Conservation (phyloP, 2,113 vertebrate genomes). For the Corythaixoides concolor region DNA sequence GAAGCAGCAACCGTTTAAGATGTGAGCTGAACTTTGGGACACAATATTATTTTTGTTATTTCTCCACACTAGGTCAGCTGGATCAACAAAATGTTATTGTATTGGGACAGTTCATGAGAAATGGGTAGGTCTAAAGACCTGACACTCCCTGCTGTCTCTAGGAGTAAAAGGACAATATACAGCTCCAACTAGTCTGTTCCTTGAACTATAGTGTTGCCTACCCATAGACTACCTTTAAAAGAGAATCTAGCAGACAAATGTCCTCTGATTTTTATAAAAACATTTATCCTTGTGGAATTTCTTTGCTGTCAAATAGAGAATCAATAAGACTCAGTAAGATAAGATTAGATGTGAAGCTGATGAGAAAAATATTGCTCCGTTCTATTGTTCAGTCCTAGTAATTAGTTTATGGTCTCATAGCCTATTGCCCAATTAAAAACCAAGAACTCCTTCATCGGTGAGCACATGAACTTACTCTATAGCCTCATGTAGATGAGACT, state of each 20-base stretch:
- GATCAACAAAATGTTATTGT: background rate
- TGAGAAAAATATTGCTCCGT: background rate
- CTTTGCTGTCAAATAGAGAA: background rate
- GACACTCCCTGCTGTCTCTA: background rate
- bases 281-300: background rate
- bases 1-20: too few species aligned
- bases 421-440: background rate
- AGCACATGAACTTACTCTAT: background rate
- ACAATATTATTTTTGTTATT: too few species aligned
- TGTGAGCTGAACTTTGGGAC: too few species aligned
- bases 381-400: background rate
- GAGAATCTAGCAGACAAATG: background rate
- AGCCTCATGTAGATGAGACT: background rate
- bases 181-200: background rate
- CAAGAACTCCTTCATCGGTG: background rate
- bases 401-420: background rate
- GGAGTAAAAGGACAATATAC: background rate
- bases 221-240: background rate
- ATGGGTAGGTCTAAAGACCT: background rate
- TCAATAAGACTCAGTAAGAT: background rate
- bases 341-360: background rate
- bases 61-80: too few species aligned
- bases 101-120: background rate
- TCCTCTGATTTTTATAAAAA: background rate
- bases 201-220: background rate